phyloP scores from a whole-genome alignment of 2,797 vertebrate genomes.

The Brachyrhaphis roseni region DNA sequence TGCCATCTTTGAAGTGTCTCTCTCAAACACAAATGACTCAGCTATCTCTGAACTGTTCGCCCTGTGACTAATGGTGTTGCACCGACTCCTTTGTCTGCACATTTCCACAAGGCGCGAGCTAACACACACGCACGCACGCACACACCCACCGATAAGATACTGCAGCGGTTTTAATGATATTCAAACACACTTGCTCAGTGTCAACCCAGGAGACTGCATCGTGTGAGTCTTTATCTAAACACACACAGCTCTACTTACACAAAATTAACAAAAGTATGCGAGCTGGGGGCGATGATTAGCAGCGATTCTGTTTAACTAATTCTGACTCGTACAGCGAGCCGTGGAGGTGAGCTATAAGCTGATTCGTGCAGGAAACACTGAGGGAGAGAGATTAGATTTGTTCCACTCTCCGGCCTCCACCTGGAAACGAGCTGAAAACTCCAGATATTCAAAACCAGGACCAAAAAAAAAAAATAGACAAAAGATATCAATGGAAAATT shows the following conservation, averaged over 20 bases:
- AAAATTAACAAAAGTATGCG: conserved; percentile 8
- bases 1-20: conserved; percentile 62
- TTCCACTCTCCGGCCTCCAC: not conserved
- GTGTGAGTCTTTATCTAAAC: conserved; percentile 6
- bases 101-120: conserved; percentile 36
- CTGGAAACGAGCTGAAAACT: not conserved
- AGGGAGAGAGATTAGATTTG: conserved; percentile 18
- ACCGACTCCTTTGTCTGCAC: conserved; percentile 55
- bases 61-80: conserved; percentile 65
- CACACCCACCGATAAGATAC: not conserved
- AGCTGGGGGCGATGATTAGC: conserved; percentile 12
- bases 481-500: not conserved
- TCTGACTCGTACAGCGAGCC: not conserved
- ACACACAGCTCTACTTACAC: not conserved
- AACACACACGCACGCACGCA: not conserved
- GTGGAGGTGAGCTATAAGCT: not conserved
- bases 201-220: conserved; percentile 5
- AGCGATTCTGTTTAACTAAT: conserved; percentile 4
- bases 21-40: conserved; percentile 51
- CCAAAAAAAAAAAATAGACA: not conserved
- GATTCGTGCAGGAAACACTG: conserved; percentile 3
- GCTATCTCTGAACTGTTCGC: conserved; percentile 60
- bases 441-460: not conserved
- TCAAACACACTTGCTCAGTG: not conserved
- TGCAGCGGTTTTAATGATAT: not conserved